A percentile compares a stretch with the other conserved stretches of the same genome.
phyloP scores from a whole-genome alignment of 64 coral and sea anemone genomes.

The Pocillopora damicornis region DNA sequence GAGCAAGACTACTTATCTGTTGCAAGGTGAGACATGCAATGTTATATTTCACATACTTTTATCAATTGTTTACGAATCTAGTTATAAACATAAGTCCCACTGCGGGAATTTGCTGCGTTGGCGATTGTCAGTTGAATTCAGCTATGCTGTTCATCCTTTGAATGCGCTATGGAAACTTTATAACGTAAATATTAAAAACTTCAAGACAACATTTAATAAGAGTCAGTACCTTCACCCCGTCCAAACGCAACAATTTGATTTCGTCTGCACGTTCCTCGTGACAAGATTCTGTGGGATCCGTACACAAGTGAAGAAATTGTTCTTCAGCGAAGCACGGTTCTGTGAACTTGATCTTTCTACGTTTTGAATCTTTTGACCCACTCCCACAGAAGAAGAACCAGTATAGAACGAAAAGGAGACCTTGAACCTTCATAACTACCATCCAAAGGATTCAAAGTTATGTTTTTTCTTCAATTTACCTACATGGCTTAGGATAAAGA shows the following conservation, averaged over 20 bases:
- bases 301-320: conserved; percentile 46
- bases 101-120: neutral
- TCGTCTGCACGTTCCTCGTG: conserved; percentile 38
- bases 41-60: neutral
- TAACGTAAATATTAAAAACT: neutral
- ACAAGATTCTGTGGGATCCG: conserved; percentile 39
- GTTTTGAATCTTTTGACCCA: neutral
- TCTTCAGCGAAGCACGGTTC: conserved; percentile 49
- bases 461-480: neutral
- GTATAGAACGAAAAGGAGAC: neutral
- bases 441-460: neutral
- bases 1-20: too few species aligned
- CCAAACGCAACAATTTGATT: conserved; percentile 28
- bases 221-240: conserved; percentile 37
- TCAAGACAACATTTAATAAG: neutral
- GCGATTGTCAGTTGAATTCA: neutral
- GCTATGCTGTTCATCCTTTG: too few species aligned
- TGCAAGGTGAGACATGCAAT: neutral
- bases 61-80: neutral
- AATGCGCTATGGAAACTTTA: neutral
- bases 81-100: neutral
- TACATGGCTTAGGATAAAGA: conserved; percentile 4
- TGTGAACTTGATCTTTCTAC: conserved; percentile 6
- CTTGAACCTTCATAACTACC: neutral
- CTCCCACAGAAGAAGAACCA: neutral